Evolutionary conservation across 2,797 vertebrate genomes (phyloP).

Genomic region (Chloroceryle amazona): DNA sequence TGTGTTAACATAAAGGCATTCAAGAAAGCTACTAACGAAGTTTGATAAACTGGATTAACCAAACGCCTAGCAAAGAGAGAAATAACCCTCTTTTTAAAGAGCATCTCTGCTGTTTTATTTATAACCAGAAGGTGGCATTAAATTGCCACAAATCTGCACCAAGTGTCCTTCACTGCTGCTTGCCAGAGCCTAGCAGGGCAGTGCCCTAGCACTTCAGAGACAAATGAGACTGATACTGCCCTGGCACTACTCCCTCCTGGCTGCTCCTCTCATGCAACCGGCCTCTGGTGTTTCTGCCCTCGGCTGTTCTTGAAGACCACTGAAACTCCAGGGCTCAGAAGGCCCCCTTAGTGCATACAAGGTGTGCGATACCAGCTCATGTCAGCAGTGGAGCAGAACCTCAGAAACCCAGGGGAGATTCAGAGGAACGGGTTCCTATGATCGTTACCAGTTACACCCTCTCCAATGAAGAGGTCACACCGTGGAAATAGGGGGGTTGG

Average conservation of each 20-base stretch:
- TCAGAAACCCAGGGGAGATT: not conserved
- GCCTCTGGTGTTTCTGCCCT: not conserved
- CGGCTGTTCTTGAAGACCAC: not conserved
- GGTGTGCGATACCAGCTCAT: fast-evolving
- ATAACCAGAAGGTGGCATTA: constrained; percentile 58
- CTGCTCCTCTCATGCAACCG: fast-evolving
- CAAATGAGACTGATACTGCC: not conserved
- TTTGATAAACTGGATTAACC: not conserved
- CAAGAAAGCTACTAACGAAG: not conserved
- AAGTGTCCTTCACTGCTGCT: not conserved
- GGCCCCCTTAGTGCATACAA: fast-evolving
- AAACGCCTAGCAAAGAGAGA: no score
- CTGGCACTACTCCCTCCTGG: not conserved
- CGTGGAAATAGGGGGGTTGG: fast-evolving
- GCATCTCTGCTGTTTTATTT: not conserved
- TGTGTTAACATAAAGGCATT: not conserved
- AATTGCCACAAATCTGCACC: not conserved
- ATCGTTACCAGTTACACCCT: not conserved
- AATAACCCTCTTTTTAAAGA: not conserved
- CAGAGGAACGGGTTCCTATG: not conserved
- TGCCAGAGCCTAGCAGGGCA: not conserved
- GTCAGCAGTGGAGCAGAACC: not conserved
- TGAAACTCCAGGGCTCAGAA: not conserved
- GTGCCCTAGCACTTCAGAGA: not conserved
- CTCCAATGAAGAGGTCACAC: not conserved